phyloP scores from a whole-genome alignment of 2,113 vertebrate species.

The Ammodytes marinus region DNA sequence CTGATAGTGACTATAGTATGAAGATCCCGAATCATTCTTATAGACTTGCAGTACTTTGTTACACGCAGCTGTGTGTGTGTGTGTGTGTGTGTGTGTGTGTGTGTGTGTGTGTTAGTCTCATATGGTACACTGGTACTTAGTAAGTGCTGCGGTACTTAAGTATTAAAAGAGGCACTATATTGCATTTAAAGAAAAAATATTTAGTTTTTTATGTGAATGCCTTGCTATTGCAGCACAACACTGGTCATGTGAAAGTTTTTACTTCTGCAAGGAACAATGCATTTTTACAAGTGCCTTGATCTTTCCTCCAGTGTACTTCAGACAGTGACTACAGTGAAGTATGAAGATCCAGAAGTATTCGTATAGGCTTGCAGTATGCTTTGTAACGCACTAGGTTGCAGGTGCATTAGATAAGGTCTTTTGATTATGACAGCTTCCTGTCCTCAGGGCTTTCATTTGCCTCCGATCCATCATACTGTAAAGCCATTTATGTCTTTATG shows the following conservation, averaged over 20 bases:
- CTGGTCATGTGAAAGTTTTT: no score
- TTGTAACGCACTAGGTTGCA: not conserved
- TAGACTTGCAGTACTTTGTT: not conserved
- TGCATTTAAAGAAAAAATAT: no score
- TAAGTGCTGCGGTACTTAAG: no score
- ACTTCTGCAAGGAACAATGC: not conserved
- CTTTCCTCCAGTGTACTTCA: not conserved
- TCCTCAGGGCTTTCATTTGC: constrained; percentile 56
- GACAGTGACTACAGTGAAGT: not conserved
- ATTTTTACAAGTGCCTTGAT: not conserved
- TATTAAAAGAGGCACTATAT: no score
- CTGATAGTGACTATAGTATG: not conserved
- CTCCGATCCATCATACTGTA: constrained; percentile 51
- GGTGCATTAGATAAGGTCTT: not conserved
- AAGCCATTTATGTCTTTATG: constrained; percentile 47
- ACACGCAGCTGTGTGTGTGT: not conserved
- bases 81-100: no score
- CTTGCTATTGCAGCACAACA: no score
- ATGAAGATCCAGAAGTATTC: not conserved
- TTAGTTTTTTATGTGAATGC: no score
- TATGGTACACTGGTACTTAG: no score
- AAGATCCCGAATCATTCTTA: not conserved
- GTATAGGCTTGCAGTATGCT: not conserved
- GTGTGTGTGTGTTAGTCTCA: no score
- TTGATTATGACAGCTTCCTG: constrained; percentile 27